Evolutionary conservation across 2,113 vertebrate genomes (phyloP), one percentile per base, ranked within the genome.

Genomic region (Pithys albifrons): DNA sequence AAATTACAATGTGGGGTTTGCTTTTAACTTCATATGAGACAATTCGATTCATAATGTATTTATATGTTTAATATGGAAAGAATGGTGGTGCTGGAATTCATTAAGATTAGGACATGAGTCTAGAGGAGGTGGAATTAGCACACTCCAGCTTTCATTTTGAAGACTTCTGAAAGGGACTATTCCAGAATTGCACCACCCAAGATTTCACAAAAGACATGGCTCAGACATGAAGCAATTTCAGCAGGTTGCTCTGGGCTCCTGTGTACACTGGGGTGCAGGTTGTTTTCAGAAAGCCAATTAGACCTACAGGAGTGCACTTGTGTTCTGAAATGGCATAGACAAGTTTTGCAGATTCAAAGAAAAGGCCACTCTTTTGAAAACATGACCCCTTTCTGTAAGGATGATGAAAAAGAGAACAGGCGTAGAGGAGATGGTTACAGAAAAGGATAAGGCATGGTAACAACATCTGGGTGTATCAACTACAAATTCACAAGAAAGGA

Each of bases 1-100:
- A 45, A 81, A 74, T 67, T 1, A 23, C 11, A 13, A 27, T 52
- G 24, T 52, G 2, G 0, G 0, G 10, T 55, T 73, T 13, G 51
- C 70, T 49, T 61, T 4, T 2, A 49, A 78, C 11, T 43, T 91
- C 15, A 1, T 12, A 3, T 52, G 19, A 69, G 51, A 64, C 20
- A 15, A 27, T 93, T 83, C 41, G 29, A 35, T 15, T 70, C 19
- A 10, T 41, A 5, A 9, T 49, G 33, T 9, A 2, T 86, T 55
- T 66, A 7, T 39, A n/a, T 46, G 24, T 61, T 72, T 78, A 54
- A n/a, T 48, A 23, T n/a, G 28, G 66, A 37, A 85, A 75, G 19
- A 65, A 64, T 14, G 17, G 9, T 4, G 66, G 28, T 35, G 13
- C 41, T 89, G 86, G 35, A 77, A 59, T 74, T 74, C 14, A 16